phyloP scores from a whole-genome alignment of 2,888 invertebrate genomes.

The Unio pictorum region DNA sequence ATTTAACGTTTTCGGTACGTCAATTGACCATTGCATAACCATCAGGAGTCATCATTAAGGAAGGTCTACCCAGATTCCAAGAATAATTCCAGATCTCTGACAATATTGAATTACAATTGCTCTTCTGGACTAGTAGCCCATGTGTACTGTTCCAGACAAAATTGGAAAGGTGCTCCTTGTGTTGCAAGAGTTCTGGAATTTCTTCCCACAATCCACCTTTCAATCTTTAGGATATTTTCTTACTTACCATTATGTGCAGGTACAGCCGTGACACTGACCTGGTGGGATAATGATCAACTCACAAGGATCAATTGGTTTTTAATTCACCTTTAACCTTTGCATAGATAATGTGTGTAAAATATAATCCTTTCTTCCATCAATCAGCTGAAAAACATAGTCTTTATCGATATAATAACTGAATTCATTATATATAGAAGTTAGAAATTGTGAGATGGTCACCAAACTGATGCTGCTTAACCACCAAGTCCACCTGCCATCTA shows the following conservation, averaged over 20 bases:
- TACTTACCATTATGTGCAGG: not conserved
- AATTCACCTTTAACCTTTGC: not conserved
- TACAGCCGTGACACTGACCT: conserved; percentile 3
- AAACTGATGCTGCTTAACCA: not conserved
- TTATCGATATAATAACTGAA: conserved; percentile 7
- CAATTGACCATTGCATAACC: too few species aligned
- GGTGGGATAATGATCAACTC: conserved; percentile 9
- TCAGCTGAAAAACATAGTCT: conserved; percentile 8
- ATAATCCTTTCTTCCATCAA: conserved; percentile 1
- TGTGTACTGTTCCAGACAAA: too few species aligned
- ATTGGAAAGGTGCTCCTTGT: too few species aligned
- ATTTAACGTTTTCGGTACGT: too few species aligned
- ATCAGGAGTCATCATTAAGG: too few species aligned
- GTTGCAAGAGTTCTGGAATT: not conserved
- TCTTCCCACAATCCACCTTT: not conserved
- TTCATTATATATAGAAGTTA: conserved; percentile 14
- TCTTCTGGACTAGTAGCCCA: too few species aligned
- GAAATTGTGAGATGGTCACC: conserved; percentile 11
- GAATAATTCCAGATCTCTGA: too few species aligned
- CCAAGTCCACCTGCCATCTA: conserved; percentile 4
- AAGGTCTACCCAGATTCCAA: too few species aligned
- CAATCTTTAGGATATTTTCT: not conserved
- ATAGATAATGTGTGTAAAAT: not conserved
- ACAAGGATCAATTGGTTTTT: conserved; percentile 10
- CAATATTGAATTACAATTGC: too few species aligned